These are phyloP conservation scores for Sebastes diaconus DNA, from an alignment of 2,797 vertebrate genomes.

Conservation along the genomic window DNA sequence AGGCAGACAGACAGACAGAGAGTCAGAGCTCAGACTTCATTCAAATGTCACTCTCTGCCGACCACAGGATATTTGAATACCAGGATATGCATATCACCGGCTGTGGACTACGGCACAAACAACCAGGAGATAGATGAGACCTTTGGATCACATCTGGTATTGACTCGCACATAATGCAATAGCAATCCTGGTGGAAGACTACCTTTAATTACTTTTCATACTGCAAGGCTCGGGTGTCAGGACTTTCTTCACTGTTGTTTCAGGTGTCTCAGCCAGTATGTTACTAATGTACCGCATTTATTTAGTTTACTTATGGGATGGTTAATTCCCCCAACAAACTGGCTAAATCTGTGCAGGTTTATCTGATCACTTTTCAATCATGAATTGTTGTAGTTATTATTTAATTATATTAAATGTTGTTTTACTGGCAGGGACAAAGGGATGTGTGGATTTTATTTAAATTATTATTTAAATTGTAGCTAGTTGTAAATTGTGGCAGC, in stretches of 20 bases:
- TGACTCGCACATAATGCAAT: background rate
- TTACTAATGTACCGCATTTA: background rate
- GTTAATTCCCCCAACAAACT: background rate
- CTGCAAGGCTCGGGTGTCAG: background rate
- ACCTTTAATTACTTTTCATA: background rate
- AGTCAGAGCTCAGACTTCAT: slow-evolving; percentile 22
- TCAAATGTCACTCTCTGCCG: slow-evolving; percentile 46
- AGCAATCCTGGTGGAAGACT: background rate
- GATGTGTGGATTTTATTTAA: too few species aligned
- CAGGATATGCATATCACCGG: slow-evolving; percentile 32
- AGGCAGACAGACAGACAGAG: background rate
- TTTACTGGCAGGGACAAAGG: background rate
- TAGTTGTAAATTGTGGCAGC: too few species aligned
- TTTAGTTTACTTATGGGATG: background rate
- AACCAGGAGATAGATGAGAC: background rate
- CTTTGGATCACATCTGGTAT: background rate
- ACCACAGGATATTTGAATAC: slow-evolving; percentile 38
- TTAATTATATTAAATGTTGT: background rate
- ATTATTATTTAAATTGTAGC: too few species aligned
- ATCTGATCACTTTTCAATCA: background rate
- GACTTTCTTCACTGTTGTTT: background rate
- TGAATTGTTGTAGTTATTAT: background rate
- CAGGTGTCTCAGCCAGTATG: background rate
- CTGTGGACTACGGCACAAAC: background rate
- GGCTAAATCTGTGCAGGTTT: background rate